Evolutionary conservation across 2,888 invertebrate species (phyloP).

Genomic region (Pandemis cinnamomeana): DNA sequence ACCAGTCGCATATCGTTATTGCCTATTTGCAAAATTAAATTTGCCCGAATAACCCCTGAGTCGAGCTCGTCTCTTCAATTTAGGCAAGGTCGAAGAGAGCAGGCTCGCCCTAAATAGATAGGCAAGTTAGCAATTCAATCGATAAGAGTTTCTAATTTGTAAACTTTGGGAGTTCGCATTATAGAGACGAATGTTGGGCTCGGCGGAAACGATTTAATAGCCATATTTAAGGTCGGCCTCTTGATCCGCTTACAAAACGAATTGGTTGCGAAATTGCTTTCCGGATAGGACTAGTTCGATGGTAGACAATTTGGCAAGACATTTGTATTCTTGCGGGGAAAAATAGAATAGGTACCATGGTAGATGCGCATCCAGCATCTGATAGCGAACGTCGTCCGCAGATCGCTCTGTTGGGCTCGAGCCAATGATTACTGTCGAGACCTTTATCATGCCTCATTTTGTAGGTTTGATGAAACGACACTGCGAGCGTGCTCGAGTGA

Average conservation of each 20-base stretch:
- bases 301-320: conserved; percentile 83
- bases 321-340: conserved; percentile 83
- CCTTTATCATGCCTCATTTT: conserved; percentile 51
- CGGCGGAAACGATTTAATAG: conserved; percentile 75
- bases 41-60: conserved; percentile 39
- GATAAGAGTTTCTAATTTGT: conserved; percentile 66
- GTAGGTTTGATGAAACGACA: conserved; percentile 1
- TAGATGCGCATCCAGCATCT: conserved; percentile 68
- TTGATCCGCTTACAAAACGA: conserved; percentile 82
- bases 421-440: conserved; percentile 78
- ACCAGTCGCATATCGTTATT: conserved; percentile 41
- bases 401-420: conserved; percentile 70
- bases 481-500: conserved; percentile 5
- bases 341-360: conserved; percentile 67
- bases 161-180: conserved; percentile 64
- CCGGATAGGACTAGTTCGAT: conserved; percentile 82
- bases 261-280: conserved; percentile 83
- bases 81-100: conserved; percentile 38
- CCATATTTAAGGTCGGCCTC: conserved; percentile 79
- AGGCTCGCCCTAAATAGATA: conserved; percentile 47
- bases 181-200: conserved; percentile 70
- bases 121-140: conserved; percentile 53
- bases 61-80: conserved; percentile 40
- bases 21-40: conserved; percentile 42
- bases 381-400: conserved; percentile 71